Percentiles rank a stretch among this genome's conserved stretches.
Evolutionary conservation across 2,797 vertebrate genomes (phyloP).

Genomic region (Betta splendens): DNA sequence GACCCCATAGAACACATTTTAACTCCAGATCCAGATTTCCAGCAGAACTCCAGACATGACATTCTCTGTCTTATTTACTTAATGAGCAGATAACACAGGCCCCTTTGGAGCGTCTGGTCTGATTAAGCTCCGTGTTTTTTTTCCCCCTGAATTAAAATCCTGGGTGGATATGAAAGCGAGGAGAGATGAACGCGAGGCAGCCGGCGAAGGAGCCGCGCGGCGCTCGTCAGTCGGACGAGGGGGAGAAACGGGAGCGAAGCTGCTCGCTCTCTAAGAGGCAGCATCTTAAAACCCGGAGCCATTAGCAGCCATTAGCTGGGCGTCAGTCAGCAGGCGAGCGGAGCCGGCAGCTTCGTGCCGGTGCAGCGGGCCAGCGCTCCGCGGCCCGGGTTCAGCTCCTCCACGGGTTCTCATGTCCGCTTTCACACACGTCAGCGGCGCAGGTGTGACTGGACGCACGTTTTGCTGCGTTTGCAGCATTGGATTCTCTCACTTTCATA

Average conservation of each 20-base stretch:
- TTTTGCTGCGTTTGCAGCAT: no score
- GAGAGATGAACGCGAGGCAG: not conserved
- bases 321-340: constrained; percentile 71
- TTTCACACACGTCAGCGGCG: not conserved
- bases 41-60: not conserved
- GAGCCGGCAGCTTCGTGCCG: constrained; percentile 58
- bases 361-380: constrained; percentile 55
- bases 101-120: not conserved
- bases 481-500: not conserved
- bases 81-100: not conserved
- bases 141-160: not conserved
- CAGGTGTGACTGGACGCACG: no score
- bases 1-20: not conserved
- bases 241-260: constrained; percentile 16
- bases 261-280: constrained; percentile 49
- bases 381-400: no score
- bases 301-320: constrained; percentile 72
- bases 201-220: not conserved
- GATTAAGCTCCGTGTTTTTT: constrained; percentile 1
- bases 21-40: not conserved
- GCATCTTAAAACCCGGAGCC: constrained; percentile 63
- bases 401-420: no score
- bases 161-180: not conserved
- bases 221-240: constrained; percentile 6
- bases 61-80: not conserved